Conservation (phyloP, 2,888 invertebrate genomes). For the Macaria notata region DNA sequence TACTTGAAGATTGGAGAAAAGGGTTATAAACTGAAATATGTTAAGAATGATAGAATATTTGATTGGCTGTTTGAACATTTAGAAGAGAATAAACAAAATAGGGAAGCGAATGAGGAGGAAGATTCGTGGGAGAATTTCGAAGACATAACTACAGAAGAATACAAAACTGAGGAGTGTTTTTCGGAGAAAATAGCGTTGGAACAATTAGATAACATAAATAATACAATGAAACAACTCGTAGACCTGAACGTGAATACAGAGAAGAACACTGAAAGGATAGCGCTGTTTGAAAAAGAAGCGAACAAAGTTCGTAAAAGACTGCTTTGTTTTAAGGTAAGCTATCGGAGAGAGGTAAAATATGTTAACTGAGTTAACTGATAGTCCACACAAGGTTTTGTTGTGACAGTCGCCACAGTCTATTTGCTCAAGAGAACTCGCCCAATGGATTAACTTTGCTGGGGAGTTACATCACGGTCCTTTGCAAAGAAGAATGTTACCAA, state of each 20-base stretch:
- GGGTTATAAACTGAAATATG: conserved; percentile 45
- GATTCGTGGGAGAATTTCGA: conserved; percentile 48
- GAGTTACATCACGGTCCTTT: too few relatives aligned
- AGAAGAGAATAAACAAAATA: conserved; percentile 23
- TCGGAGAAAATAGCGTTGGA: conserved; percentile 61
- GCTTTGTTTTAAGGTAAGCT: conserved; percentile 61
- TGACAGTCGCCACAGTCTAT: too few relatives aligned
- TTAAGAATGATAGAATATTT: conserved; percentile 59
- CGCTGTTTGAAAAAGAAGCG: conserved; percentile 54
- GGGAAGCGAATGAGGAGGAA: conserved; percentile 29
- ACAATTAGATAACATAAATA: conserved; percentile 62
- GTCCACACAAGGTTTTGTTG: too few relatives aligned
- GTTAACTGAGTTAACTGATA: too few relatives aligned
- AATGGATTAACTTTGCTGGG: too few relatives aligned
- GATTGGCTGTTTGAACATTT: conserved; percentile 63
- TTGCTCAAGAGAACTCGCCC: too few relatives aligned
- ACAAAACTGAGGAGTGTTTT: conserved; percentile 60
- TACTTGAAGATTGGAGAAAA: conserved; percentile 50
- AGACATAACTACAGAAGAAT: conserved; percentile 41
- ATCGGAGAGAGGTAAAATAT: not conserved
- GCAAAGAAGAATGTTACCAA: too few relatives aligned
- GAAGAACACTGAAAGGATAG: conserved; percentile 50
- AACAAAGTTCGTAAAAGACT: conserved; percentile 51
- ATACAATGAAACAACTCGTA: conserved; percentile 53
- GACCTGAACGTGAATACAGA: conserved; percentile 47